Base-by-base conservation (phyloP, 1,140 invertebrate genomes). In the Drosophila quadrilineata region DNA sequence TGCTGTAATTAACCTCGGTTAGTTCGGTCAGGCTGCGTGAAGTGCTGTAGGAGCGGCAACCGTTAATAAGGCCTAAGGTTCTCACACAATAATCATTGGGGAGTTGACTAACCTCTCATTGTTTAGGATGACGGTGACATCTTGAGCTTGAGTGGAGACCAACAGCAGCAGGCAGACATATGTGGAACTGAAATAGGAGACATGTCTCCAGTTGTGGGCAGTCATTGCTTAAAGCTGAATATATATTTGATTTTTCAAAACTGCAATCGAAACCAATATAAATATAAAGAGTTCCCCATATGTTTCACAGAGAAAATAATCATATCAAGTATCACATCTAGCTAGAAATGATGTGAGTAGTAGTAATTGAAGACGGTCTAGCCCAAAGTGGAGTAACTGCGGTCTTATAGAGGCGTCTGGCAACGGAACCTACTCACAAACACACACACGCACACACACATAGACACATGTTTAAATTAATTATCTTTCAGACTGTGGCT, bases 401-500 rank as follows among this genome's bases (percentile, higher is more conserved):
- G n/a, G 28, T 12, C 35, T 33, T 53, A 24, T 41, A 41, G 58
- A 24, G 28, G 48, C 28, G 48, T 43, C 58, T 53, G 43, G 52
- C 14, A 60, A 26, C 19, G 19, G 17, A 43, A 54, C 24, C 21
- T 19, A 43, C 8, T 45, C 22, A 22, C 35, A 60, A 10, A 24
- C 22, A 45, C 21, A 17, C 40, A 41, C 24, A 17, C 17, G 8
- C 29, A 36, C 12, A 36, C 31, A 38, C 12, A 52, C 9, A 4
- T n/a, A 46, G 16, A 31, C 17, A 43, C 28, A 49, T n/a, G 48
- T 10, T 17, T 62, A 50, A 19, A 45, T 59, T 43, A 52, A 66
- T 59, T 52, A 52, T 66, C 46, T 52, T 59, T 52, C 36, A 28
- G 36, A 14, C 17, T 10, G 16, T 40, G 29, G 26, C 53, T 45